Evolutionary conservation across 2,888 invertebrate genomes (phyloP), one percentile per base, ranked within the genome.

Genomic region (Nasonovia ribisnigri): DNA sequence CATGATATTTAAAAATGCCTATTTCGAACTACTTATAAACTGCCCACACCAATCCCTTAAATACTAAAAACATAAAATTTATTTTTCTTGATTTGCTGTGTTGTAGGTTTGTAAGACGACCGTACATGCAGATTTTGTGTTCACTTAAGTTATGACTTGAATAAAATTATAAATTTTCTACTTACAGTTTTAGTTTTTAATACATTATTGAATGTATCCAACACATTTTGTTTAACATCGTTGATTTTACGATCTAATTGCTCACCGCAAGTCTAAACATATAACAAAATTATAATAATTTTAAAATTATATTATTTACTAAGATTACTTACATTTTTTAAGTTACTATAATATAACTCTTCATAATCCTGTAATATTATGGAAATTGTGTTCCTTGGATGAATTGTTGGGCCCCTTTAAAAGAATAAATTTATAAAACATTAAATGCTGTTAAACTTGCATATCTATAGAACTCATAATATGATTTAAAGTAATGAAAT

Each of bases 171-270:
- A 46, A 54, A 48, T 88, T 89, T 20, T 48, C 26, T 90, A 93
- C 95, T 94, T 94, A 95, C 95, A 24, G 94, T 92, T 86, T 94
- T 94, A 36, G 91, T 92, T 54, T 94, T 94, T 54, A 94, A 84
- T 26, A 93, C 86, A 90, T 93, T 94, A 29, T 94, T 94, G 48
- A 95, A 92, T n/a, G 89, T 92, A 91, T 95, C 94, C 84, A 95
- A 92, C 88, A 95, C 94, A 24, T 90, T 94, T 92, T 95, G 94
- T 94, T 95, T 95, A 84, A 94, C 87, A 77, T 94, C 94, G 11
- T 91, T 90, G 51, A 94, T 94, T 94, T 94, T 90, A 86, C 92
- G 92, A 91, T 94, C 94, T 86, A 94, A 84, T 6, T 48, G 92
- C 51, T 92, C 92, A 46, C 67, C 91, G 43, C 90, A 92, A 60